Conservation (phyloP, 1,140 invertebrate species). For the Cecropterus lyciades region DNA sequence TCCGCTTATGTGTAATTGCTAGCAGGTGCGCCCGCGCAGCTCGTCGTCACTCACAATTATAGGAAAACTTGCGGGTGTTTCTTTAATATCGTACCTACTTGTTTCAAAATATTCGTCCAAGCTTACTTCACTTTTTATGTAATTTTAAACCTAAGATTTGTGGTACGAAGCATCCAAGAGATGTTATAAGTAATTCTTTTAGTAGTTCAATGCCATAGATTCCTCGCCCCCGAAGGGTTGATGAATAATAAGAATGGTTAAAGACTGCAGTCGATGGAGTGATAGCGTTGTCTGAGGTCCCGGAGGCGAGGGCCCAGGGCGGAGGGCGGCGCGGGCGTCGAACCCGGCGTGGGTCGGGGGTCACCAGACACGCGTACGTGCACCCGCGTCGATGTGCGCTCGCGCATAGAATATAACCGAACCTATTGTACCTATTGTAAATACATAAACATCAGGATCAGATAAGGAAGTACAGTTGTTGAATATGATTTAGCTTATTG, state of each 20-base stretch:
- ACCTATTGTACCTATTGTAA: neutral
- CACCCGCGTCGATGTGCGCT: conserved; percentile 53
- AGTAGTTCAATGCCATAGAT: no score
- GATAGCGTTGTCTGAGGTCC: conserved; percentile 64
- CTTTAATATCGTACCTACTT: conserved; percentile 31
- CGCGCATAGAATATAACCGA: neutral
- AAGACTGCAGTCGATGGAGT: conserved; percentile 46
- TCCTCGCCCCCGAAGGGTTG: neutral
- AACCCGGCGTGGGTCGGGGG: conserved; percentile 78
- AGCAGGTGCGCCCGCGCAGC: conserved; percentile 51
- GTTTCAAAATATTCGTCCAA: neutral
- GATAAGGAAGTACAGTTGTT: no score
- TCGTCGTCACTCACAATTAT: conserved; percentile 44
- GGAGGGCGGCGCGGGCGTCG: conserved; percentile 55
- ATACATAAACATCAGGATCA: neutral
- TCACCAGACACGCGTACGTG: conserved; percentile 71
- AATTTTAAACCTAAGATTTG: no score
- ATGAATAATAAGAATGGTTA: neutral
- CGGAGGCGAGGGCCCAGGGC: conserved; percentile 47
- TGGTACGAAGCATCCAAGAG: no score
- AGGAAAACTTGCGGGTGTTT: conserved; percentile 43
- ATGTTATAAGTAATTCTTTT: no score
- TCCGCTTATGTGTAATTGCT: conserved; percentile 59
- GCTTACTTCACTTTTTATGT: no score
- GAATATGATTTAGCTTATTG: no score